Base-by-base conservation (phyloP, 2,113 vertebrate species). In the Elaphurus davidianus region DNA sequence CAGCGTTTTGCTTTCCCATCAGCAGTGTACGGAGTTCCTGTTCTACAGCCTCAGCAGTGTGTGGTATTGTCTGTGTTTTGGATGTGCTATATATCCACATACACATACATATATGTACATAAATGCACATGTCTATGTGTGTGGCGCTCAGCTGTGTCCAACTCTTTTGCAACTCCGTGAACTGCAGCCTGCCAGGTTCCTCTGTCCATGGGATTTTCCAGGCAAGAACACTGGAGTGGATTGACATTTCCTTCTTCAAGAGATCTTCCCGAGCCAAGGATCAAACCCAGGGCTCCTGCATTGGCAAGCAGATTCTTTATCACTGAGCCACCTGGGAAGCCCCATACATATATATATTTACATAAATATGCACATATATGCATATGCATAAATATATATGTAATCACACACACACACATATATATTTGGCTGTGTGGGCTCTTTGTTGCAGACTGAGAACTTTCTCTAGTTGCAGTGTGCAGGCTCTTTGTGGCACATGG, bases 1-100 rank as follows among this genome's bases (percentile, higher is more conserved):
- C 0, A 30, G 19, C 3, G 0, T 85, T 45, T 81, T 59, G 30
- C 45, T 27, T 71, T 86, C 45, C 45, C 71, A 27, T 19, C 50
- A 10, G 59, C 71, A 2, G 3, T 6, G 10, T 30, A 16, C 0
- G 15, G 60, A 21, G 15, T 30, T 23, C 2, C 47, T 17, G 21
- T 11, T 28, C 33, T 40, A 4, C 4, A 33, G 30, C 36, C 6
- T 59, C 13, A 13, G 9, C 55, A 59, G 64, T 16, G 1, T 87
- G 90, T 40, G 30, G 19, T 52, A 6, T 0, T n/a, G 55, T 82
- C 71, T 47, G 27, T 81, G 43, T 54, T 79, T 84, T 45, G 59
- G 14, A 17, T 89, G 57, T 89, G 7, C 43, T 59, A 3, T 67
- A 60, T 83, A 74, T 23, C 9, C 67, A 74, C 4, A 11, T 10